These are phyloP conservation scores for Onychorhynchus coronatus DNA, from an alignment of 2,113 vertebrate species.

Conservation along the genomic window DNA sequence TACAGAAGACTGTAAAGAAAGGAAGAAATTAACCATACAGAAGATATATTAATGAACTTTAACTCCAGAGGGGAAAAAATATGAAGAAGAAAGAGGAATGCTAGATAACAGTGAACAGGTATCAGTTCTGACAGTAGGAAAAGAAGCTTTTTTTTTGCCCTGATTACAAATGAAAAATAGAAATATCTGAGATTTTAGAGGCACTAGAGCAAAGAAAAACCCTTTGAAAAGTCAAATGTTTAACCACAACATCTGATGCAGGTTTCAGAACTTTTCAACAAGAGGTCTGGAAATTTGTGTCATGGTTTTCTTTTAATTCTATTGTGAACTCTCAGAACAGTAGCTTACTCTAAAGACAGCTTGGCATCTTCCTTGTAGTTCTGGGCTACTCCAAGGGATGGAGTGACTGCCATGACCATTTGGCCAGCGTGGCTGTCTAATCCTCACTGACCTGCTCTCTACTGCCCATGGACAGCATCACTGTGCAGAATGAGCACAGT, in stretches of 20 bases:
- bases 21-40: background rate
- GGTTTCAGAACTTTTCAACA: background rate
- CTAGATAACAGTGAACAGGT: background rate
- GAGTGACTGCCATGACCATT: background rate
- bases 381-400: background rate
- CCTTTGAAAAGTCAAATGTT: background rate
- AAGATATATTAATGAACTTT: background rate
- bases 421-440: fast-evolving
- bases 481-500: background rate
- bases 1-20: background rate
- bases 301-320: background rate
- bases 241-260: background rate
- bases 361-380: background rate
- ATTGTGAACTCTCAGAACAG: background rate
- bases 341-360: background rate
- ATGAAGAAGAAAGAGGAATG: background rate
- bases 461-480: background rate
- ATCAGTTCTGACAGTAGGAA: background rate
- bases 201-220: background rate
- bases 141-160: fast-evolving
- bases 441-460: background rate
- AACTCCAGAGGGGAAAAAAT: background rate
- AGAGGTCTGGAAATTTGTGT: background rate
- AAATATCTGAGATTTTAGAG: background rate
- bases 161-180: background rate